phyloP scores from a whole-genome alignment of 2,113 vertebrate genomes.

The Gymnorhina tibicen region DNA sequence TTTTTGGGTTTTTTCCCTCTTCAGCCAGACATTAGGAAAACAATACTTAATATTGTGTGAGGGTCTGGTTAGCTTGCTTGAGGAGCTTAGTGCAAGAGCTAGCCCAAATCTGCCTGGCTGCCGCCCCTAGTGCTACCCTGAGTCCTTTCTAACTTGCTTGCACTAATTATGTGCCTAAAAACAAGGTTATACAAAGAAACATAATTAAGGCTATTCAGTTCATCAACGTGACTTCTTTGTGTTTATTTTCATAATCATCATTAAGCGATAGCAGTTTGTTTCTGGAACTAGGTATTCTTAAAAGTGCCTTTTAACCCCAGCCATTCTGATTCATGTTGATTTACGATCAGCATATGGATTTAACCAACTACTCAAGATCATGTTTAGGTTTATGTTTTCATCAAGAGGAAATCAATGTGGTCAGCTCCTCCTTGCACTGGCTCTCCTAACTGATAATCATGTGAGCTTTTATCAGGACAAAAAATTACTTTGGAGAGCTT shows the following conservation, averaged over 20 bases:
- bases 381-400: neutral
- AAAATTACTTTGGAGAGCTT: neutral
- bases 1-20: accelerated
- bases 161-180: neutral
- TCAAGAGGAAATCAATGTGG: neutral
- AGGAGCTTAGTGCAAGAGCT: neutral
- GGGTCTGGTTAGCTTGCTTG: neutral
- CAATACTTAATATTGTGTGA: neutral
- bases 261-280: neutral
- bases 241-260: neutral
- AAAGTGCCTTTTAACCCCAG: neutral
- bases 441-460: neutral
- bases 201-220: neutral
- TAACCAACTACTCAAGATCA: neutral
- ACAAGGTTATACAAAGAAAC: neutral
- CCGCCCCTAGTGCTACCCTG: neutral
- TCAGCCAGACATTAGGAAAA: neutral
- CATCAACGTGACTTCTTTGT: neutral
- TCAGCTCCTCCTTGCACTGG: neutral
- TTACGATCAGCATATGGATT: neutral
- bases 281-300: neutral
- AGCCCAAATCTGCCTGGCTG: neutral
- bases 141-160: neutral
- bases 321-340: neutral
- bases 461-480: neutral